Conservation (phyloP, 2,797 vertebrate species). For the Macropodus opercularis region DNA sequence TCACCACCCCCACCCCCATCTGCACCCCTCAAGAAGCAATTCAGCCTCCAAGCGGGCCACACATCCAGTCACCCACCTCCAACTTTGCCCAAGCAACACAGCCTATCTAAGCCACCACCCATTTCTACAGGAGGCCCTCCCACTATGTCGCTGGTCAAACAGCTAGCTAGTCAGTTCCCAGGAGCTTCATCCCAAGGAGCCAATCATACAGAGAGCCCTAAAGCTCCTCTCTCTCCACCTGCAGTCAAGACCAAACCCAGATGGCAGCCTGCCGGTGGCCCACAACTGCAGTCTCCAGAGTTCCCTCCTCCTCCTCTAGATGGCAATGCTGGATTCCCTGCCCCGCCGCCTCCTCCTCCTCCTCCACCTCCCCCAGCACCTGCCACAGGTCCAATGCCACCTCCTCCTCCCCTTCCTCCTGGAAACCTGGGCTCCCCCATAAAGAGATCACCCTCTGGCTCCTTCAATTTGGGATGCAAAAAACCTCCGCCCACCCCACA, state of each 20-base stretch:
- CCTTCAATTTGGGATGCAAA: slow-evolving; percentile 83
- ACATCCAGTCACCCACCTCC: slow-evolving; percentile 72
- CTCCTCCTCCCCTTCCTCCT: slow-evolving; percentile 82
- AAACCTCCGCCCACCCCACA: slow-evolving; percentile 92
- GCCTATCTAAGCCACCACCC: slow-evolving; percentile 81
- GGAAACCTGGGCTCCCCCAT: slow-evolving; percentile 78
- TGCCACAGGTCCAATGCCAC: slow-evolving; percentile 69
- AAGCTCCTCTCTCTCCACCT: slow-evolving; percentile 88
- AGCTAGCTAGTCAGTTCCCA: slow-evolving; percentile 91
- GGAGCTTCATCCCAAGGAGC: slow-evolving; percentile 72
- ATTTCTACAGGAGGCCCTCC: slow-evolving; percentile 63
- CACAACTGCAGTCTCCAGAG: slow-evolving; percentile 80
- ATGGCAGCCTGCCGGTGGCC: slow-evolving; percentile 87
- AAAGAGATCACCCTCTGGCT: slow-evolving; percentile 81
- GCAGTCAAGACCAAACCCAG: slow-evolving; percentile 94
- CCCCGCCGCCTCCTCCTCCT: slow-evolving; percentile 76
- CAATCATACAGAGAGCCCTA: slow-evolving; percentile 75
- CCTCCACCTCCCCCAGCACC: slow-evolving; percentile 73
- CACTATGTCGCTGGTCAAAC: slow-evolving; percentile 85
- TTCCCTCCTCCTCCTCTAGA: slow-evolving; percentile 93
- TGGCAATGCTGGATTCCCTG: slow-evolving; percentile 83
- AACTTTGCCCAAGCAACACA: slow-evolving; percentile 90
- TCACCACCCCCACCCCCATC: slow-evolving; percentile 72
- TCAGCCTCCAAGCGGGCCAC: slow-evolving; percentile 72
- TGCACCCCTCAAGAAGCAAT: slow-evolving; percentile 85